These are phyloP conservation scores for Sesamia nonagrioides DNA, from an alignment of 1,140 invertebrate species.

Conservation along the genomic window DNA sequence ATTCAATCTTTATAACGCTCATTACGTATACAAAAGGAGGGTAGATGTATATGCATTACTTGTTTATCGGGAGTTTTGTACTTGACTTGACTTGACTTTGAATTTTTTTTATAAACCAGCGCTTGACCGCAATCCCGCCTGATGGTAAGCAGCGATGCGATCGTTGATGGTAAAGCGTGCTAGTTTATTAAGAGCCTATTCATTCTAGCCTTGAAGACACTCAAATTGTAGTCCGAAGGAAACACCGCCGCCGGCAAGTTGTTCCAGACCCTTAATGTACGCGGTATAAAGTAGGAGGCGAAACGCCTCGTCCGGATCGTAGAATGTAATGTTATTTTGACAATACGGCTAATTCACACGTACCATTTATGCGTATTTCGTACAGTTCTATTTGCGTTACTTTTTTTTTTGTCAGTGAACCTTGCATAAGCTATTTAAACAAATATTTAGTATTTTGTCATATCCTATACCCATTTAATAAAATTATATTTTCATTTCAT, in stretches of 20 bases:
- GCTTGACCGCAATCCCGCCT: too few species aligned
- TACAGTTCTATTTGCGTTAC: conserved; percentile 35
- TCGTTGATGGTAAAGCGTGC: too few species aligned
- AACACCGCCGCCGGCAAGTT: too few species aligned
- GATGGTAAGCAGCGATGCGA: too few species aligned
- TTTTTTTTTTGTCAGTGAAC: conserved; percentile 29
- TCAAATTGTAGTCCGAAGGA: too few species aligned
- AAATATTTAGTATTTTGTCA: not conserved
- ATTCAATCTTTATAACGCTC: conserved; percentile 1
- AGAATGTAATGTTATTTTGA: conserved; percentile 29
- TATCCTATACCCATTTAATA: not conserved
- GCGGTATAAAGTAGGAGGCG: too few species aligned
- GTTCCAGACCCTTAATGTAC: too few species aligned
- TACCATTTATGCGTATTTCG: conserved; percentile 67
- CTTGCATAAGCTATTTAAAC: conserved; percentile 23
- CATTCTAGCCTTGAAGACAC: too few species aligned
- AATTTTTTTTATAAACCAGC: too few species aligned
- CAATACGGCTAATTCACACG: not conserved
- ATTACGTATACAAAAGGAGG: conserved; percentile 13
- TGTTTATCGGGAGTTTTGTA: not conserved
- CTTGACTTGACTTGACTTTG: not conserved
- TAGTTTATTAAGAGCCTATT: too few species aligned
- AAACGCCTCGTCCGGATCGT: too few species aligned
- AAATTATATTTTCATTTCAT: not conserved
- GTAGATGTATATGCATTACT: not conserved